Conservation (phyloP, 2,888 invertebrate species). For the Caenorhabditis angaria region DNA sequence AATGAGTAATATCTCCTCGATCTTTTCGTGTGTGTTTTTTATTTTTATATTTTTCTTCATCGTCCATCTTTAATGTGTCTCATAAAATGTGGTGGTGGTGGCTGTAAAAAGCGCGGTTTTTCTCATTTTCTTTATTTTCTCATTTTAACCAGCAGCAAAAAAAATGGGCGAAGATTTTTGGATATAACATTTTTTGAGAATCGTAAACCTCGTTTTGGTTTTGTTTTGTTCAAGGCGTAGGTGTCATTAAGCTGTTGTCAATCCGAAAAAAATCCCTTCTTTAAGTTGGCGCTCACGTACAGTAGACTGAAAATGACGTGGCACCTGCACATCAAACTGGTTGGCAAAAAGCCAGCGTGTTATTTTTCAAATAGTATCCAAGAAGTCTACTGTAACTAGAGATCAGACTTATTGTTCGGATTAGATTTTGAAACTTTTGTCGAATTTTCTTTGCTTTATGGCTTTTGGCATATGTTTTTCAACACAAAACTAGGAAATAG, state of each 20-base stretch:
- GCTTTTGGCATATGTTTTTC: no score
- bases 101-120: conserved; percentile 5
- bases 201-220: not conserved
- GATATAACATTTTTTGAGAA: not conserved
- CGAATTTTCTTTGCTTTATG: no score
- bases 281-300: no score
- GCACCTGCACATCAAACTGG: no score
- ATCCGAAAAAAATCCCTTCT: no score
- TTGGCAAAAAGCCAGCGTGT: no score
- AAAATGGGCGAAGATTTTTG: conserved; percentile 12
- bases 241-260: not conserved
- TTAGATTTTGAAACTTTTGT: no score
- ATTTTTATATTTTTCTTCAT: not conserved
- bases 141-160: conserved; percentile 9
- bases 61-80: not conserved
- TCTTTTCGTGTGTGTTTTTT: not conserved
- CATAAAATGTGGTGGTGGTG: conserved; percentile 4
- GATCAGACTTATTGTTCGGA: no score
- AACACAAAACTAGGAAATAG: no score
- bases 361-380: no score
- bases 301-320: no score
- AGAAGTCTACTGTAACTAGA: no score
- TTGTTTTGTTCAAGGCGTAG: not conserved
- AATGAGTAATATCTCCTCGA: not conserved
- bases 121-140: conserved; percentile 5